phyloP scores from a whole-genome alignment of 2,113 vertebrate species.

The Excalfactoria chinensis region DNA sequence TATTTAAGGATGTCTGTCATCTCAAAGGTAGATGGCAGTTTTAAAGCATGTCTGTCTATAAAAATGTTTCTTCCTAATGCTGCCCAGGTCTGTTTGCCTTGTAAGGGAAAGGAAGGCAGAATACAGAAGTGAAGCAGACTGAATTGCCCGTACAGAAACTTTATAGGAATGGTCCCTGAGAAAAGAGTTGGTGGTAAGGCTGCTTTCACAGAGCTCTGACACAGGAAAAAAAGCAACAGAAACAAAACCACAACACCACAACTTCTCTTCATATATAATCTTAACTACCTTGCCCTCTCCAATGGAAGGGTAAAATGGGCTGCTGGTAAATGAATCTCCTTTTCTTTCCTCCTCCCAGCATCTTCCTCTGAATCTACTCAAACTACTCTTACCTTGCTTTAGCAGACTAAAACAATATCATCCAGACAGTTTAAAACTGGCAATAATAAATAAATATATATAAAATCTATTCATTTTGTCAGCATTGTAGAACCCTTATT shows the following conservation, averaged over 20 bases:
- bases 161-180: background rate
- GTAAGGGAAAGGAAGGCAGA: conserved; percentile 1
- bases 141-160: background rate
- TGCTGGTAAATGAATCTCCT: background rate
- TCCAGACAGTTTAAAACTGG: background rate
- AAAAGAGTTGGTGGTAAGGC: background rate
- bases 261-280: background rate
- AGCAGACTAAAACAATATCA: background rate
- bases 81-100: conserved; percentile 18
- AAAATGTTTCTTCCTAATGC: background rate
- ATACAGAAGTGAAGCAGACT: background rate
- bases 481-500: background rate
- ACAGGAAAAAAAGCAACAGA: background rate
- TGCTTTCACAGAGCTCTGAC: background rate
- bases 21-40: background rate
- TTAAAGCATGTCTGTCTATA: conserved; percentile 4
- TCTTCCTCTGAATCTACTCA: background rate
- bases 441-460: background rate
- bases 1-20: background rate
- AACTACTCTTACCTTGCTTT: background rate
- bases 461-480: background rate
- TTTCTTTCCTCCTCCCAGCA: background rate
- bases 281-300: background rate
- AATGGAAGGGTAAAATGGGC: background rate
- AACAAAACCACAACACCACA: rapidly evolving